A percentile compares a stretch with the other conserved stretches of the same genome.
phyloP scores from a whole-genome alignment of 2,888 invertebrate species.

The Ernsta delagoae region DNA sequence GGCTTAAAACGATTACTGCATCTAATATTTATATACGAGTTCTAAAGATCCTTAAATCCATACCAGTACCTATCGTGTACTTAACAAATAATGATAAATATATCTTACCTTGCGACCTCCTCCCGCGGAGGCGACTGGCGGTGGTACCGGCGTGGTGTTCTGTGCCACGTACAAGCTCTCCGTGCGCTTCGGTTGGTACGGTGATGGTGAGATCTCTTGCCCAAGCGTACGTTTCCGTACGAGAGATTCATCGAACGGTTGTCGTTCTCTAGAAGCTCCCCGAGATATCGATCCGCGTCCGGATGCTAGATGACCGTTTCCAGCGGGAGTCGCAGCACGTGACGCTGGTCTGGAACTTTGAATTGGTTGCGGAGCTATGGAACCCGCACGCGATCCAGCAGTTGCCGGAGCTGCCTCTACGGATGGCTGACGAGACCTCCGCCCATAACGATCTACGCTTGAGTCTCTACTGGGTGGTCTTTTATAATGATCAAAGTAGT shows the following conservation, averaged over 20 bases:
- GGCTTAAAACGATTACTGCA: too few species aligned
- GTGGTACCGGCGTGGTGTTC: constrained; percentile 74
- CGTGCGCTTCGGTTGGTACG: constrained; percentile 94
- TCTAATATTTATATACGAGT: too few species aligned
- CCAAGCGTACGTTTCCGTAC: constrained; percentile 92
- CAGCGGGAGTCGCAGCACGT: constrained; percentile 82
- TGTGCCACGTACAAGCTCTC: constrained; percentile 92
- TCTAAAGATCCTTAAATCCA: too few species aligned
- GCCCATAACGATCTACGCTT: constrained; percentile 92
- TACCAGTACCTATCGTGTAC: too few species aligned
- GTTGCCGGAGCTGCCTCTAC: constrained; percentile 85
- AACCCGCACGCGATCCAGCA: constrained; percentile 87
- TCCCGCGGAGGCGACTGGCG: constrained; percentile 66
- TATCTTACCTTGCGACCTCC: constrained; percentile 73
- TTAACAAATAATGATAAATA: neutral
- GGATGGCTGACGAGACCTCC: constrained; percentile 92
- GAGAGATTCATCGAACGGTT: constrained; percentile 93
- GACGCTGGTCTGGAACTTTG: constrained; percentile 87
- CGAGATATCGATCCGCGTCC: constrained; percentile 84
- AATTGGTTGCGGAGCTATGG: constrained; percentile 87
- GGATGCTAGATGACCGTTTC: constrained; percentile 88
- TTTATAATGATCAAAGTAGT: constrained; percentile 97
- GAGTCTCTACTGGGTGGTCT: constrained; percentile 95
- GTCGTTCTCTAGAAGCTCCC: constrained; percentile 76
- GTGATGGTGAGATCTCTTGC: constrained; percentile 95